A percentile compares a stretch with the other conserved stretches of the same genome.
These are phyloP conservation scores for Anthoscopus minutus DNA, from an alignment of 2,113 vertebrate genomes.

Conservation along the genomic window DNA sequence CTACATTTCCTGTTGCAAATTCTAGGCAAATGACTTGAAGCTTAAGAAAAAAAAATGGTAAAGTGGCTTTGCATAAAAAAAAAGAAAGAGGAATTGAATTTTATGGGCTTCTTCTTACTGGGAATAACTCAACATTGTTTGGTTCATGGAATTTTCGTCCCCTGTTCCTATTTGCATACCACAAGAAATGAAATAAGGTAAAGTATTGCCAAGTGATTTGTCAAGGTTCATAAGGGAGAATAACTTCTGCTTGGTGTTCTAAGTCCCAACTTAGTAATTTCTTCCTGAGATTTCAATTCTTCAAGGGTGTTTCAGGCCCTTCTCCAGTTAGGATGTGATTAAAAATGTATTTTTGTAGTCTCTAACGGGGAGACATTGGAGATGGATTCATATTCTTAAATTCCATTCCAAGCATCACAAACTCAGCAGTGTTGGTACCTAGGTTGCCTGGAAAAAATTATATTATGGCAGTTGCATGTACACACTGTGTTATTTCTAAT, in stretches of 20 bases:
- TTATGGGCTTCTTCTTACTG: not conserved
- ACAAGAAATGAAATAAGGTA: not conserved
- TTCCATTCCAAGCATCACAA: not conserved
- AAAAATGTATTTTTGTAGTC: constrained; percentile 26
- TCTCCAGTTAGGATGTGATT: constrained; percentile 18
- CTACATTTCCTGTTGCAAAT: not conserved
- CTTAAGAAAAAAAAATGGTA: not conserved
- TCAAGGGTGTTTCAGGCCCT: not conserved
- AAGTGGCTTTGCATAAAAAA: not conserved
- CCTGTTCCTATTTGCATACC: not conserved
- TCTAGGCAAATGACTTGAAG: not conserved
- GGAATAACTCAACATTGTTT: not conserved
- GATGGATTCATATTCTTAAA: not conserved
- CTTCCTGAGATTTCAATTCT: not conserved
- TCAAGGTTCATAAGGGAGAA: not conserved
- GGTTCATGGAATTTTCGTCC: not conserved
- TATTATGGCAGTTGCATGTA: not conserved
- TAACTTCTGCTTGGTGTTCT: not conserved
- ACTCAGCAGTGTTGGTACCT: not conserved
- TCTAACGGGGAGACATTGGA: not conserved
- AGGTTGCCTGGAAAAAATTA: not conserved
- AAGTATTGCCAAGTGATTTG: not conserved
- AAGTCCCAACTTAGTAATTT: not conserved
- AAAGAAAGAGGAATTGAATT: not conserved
- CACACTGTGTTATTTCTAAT: not conserved